phyloP scores from a whole-genome alignment of 37 sponge, comb jelly and placozoan species.

The Aphrocallistes beatrix region DNA sequence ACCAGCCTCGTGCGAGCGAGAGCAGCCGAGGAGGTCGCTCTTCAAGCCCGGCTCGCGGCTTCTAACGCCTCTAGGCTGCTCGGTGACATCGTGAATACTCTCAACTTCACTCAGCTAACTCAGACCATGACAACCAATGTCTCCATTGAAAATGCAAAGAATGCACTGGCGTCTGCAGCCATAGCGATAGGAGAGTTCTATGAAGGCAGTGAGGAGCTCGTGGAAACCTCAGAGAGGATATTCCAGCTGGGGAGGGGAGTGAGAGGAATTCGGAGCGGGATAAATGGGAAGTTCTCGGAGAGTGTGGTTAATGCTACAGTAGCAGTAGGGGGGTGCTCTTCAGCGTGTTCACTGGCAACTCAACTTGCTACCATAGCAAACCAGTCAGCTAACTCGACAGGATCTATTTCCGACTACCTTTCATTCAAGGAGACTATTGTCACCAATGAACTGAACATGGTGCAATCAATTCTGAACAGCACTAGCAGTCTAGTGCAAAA shows the following conservation, averaged over 20 bases:
- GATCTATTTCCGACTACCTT: background rate
- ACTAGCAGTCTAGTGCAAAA: background rate
- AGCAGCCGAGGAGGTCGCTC: background rate
- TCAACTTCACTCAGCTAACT: background rate
- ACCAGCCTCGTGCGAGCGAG: background rate
- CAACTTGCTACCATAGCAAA: background rate
- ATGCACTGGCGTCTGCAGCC: background rate
- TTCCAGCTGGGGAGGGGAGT: background rate
- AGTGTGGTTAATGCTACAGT: background rate
- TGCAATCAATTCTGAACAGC: background rate
- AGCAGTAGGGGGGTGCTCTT: background rate
- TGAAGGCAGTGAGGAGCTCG: background rate
- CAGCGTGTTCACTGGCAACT: background rate
- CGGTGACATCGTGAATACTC: background rate
- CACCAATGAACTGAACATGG: background rate
- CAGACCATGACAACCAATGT: conserved; percentile 10
- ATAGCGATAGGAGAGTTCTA: background rate
- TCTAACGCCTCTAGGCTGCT: background rate
- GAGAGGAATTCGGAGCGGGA: background rate
- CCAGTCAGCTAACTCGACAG: background rate
- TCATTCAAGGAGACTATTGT: background rate
- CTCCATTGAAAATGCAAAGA: background rate
- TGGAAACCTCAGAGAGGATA: background rate
- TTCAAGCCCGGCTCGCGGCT: background rate
- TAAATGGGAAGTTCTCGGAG: background rate